A percentile compares a stretch with the other conserved stretches of the same genome.
phyloP scores from a whole-genome alignment of 1,140 invertebrate species.

The Danaus plexippus region DNA sequence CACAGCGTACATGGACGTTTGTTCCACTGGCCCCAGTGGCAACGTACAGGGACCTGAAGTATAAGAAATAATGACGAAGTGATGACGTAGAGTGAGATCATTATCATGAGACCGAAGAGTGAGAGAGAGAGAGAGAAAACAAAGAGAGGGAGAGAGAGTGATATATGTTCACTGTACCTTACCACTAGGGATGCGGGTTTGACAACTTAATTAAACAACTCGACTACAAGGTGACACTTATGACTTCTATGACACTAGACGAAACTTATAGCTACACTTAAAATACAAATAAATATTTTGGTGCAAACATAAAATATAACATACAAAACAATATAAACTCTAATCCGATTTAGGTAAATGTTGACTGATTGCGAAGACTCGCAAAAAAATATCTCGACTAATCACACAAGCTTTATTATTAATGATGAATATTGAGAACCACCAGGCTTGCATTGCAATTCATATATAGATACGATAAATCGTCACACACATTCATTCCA shows the following conservation, averaged over 20 bases:
- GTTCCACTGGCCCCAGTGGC: constrained; percentile 46
- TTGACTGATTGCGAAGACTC: constrained; percentile 53
- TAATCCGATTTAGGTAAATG: constrained; percentile 40
- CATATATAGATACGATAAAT: constrained; percentile 20
- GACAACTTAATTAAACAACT: constrained; percentile 64
- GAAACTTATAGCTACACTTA: constrained; percentile 65
- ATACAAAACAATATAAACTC: constrained; percentile 49
- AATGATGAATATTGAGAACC: constrained; percentile 35
- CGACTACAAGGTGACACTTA: constrained; percentile 66
- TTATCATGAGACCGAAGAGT: constrained; percentile 7
- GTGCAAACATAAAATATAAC: constrained; percentile 61
- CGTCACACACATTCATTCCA: constrained; percentile 61
- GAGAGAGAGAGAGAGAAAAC: no score
- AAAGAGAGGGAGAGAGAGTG: neutral
- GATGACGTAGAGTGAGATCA: constrained; percentile 24
- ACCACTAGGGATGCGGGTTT: constrained; percentile 45
- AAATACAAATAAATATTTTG: constrained; percentile 63
- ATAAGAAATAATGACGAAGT: constrained; percentile 2
- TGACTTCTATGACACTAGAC: constrained; percentile 63
- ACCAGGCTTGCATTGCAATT: constrained; percentile 29
- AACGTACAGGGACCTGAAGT: constrained; percentile 23
- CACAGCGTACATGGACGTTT: constrained; percentile 71
- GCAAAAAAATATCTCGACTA: constrained; percentile 52
- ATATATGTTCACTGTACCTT: constrained; percentile 27
- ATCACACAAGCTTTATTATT: constrained; percentile 63